phyloP scores from a whole-genome alignment of 2,797 vertebrate genomes.

The Microtus obscurus region DNA sequence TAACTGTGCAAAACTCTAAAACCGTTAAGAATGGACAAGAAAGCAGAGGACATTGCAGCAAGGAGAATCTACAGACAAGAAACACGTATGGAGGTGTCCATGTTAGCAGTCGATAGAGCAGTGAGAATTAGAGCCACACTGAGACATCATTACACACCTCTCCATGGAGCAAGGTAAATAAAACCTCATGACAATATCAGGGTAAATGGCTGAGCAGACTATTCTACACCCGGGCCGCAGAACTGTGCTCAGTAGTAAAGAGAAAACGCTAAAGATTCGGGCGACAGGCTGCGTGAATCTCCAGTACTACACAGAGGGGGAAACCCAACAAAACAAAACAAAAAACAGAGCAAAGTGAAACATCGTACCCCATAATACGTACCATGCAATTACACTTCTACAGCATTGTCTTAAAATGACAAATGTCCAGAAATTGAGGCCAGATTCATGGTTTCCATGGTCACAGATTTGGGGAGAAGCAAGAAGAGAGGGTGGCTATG shows the following conservation, averaged over 20 bases:
- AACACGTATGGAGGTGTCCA: background rate
- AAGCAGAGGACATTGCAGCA: background rate
- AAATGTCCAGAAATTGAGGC: background rate
- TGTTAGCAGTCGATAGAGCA: background rate
- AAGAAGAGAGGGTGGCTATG: too few relatives aligned
- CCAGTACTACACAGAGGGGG: background rate
- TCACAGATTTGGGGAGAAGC: background rate
- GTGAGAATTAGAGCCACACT: too few relatives aligned
- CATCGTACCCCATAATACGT: background rate
- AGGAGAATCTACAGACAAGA: background rate
- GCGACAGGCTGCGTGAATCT: background rate
- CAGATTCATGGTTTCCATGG: background rate
- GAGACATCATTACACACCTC: background rate
- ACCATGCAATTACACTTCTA: background rate
- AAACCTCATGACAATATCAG: background rate
- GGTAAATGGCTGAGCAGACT: background rate
- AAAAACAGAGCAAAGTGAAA: background rate
- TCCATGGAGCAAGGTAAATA: background rate
- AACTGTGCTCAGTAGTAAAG: background rate
- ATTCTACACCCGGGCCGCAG: background rate
- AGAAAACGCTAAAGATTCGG: background rate
- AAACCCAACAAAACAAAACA: background rate
- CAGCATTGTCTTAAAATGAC: slow-evolving; percentile 25
- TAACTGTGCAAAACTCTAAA: background rate
- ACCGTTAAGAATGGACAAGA: background rate